Base-by-base conservation (phyloP, 2,888 invertebrate genomes). In the Sarcophaga subvicina region DNA sequence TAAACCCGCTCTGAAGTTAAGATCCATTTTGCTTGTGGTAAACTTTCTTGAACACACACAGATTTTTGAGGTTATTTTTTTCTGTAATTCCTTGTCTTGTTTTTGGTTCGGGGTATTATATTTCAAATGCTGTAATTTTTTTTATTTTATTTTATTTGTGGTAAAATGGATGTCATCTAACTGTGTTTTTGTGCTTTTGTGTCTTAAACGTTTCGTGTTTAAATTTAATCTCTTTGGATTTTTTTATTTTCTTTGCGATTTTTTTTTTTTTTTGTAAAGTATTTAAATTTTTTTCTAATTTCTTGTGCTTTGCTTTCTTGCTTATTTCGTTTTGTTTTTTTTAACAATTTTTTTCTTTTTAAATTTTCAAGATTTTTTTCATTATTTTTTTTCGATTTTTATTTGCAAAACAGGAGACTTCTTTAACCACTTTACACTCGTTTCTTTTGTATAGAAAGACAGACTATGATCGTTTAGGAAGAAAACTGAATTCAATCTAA, bases 151-250 rank as follows among this genome's bases (percentile, higher is more conserved):
- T 54, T 54, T 54, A 54, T 54, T 63, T 72, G 22, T 62, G 37
- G 8, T 37, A 67, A 80, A 79, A 79, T 76, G 37, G 84, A 76
- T 82, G 87, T 84, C 84, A 79, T 76, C 14, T 84, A 87, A 87
- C 87, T 84, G 87, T 84, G 81, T 67, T 70, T 78, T 62, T 73
- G 17, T 54, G 5, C 11, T 66, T 45, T 64, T 54, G 69, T 80
- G 80, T 84, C 79, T 84, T 45, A 20, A 66, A 60, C 37, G 71
- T 17, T 12, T 83, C 60, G 75, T 75, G 60, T 27, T n/a, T 49
- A 76, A 70, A 80, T 72, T 25, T 72, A 37, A 83, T 67, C 77
- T 83, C 45, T 83, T 25, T 67, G 27, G 66, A 22, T 82, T 37
- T 71, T 37, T 22, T 70, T 49, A 70, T 49, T 70, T 17, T 63